These are phyloP conservation scores for Bombus affinis DNA, from an alignment of 1,140 invertebrate genomes.

Conservation along the genomic window DNA sequence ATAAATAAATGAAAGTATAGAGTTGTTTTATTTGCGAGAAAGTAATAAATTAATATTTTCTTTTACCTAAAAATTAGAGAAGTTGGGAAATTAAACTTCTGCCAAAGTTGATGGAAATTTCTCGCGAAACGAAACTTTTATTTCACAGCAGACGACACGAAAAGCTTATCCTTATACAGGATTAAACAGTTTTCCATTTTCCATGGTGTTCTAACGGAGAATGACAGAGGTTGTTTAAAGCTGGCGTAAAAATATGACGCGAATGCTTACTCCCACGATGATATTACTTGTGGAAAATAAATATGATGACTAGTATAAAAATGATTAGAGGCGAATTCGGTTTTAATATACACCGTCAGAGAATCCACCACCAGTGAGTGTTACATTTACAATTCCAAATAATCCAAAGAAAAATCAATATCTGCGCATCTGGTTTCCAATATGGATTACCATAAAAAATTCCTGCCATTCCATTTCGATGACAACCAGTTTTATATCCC, in stretches of 20 bases:
- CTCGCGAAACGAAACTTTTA: not conserved
- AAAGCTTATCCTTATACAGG: too few relatives aligned
- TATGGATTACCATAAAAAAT: not conserved
- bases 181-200: not conserved
- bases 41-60: not conserved
- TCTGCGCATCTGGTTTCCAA: not conserved
- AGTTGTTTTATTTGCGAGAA: not conserved
- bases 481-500: not conserved
- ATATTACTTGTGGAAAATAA: not conserved
- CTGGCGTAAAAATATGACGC: not conserved
- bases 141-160: not conserved
- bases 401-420: not conserved
- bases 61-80: not conserved
- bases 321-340: not conserved
- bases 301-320: not conserved
- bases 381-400: not conserved
- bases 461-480: not conserved
- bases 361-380: too few relatives aligned
- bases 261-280: not conserved
- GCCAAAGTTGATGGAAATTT: not conserved
- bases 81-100: not conserved
- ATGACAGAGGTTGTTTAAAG: not conserved
- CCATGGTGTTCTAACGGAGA: not conserved
- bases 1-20: too few relatives aligned
- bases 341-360: not conserved